phyloP scores from a whole-genome alignment of 2,888 invertebrate species.

The Orchesella flavescens region DNA sequence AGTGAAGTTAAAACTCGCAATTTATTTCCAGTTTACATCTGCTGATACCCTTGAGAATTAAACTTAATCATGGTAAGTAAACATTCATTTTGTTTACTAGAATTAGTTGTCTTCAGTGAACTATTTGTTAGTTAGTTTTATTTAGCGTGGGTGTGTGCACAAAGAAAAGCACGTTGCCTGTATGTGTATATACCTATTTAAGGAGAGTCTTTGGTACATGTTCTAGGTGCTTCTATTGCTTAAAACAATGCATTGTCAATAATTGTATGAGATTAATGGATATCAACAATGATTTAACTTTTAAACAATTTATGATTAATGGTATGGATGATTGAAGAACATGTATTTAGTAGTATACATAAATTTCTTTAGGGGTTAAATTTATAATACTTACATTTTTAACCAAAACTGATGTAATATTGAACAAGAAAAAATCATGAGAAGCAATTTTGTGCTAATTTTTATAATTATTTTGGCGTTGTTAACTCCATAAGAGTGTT shows the following conservation, averaged over 20 bases:
- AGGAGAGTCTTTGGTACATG: not conserved
- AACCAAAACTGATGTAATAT: too few species aligned
- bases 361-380: too few species aligned
- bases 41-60: not conserved
- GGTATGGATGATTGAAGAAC: too few species aligned
- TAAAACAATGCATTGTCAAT: not conserved
- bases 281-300: not conserved
- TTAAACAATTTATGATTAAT: not conserved
- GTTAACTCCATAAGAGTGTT: too few species aligned
- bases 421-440: too few species aligned
- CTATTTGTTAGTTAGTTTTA: not conserved
- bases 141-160: constrained; percentile 10
- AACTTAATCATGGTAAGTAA: constrained; percentile 32
- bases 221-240: constrained; percentile 20
- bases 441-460: too few species aligned
- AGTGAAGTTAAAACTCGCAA: too few species aligned
- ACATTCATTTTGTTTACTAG: not conserved
- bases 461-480: too few species aligned
- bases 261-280: not conserved
- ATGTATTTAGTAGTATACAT: too few species aligned
- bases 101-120: not conserved
- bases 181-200: too few species aligned
- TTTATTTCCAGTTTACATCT: not conserved
- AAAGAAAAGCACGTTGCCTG: not conserved
- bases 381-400: too few species aligned